Evolutionary conservation across 2,888 invertebrate genomes (phyloP), one percentile per base, ranked within the genome.

Genomic region (Osmoderma eremita): DNA sequence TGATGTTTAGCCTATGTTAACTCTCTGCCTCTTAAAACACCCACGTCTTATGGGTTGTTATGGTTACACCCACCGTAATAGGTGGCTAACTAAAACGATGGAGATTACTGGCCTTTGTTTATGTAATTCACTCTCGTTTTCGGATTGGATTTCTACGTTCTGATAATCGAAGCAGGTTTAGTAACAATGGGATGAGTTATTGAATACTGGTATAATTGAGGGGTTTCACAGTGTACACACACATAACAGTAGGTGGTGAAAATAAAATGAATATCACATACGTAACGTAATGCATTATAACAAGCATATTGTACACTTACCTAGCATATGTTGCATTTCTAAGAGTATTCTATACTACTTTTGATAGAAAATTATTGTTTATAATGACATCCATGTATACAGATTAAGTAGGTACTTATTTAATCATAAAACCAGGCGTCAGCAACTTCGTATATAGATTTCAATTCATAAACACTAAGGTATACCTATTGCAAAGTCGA

Each of bases 1-100:
- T 15, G 62, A 41, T 62, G 63, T 63, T 51, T 53, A 61, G 65
- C 36, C 56, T 56, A 65, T 36, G 50, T 48, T 48, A 45, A 49
- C 30, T 50, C 38, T 22, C 24, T 5, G 15, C 39, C 18, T 36
- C 65, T 36, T 58, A 65, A 65, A 38, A 65, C 65, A 50, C 65
- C 65, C 65, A 65, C 65, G 22, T 39, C 38, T 56, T 17, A 51
- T 63, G 18, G 13, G 30, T 10, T 18, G 22, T 51, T 20, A 15
- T 39, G 49, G 63, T 50, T 63, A 22, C 41, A 63, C 51, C 41
- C 63, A 39, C 53, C 24, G 39, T 51, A 63, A 42, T 61, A 53
- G 42, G n/a, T 30, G 53, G 63, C 30, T 51, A 42, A 51, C 50
- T 24, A 42, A 51, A 51, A 39, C 49, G 50, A n/a, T 15, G 48